Base-by-base conservation (phyloP, 2,888 invertebrate species). In the Agrotis segetum region DNA sequence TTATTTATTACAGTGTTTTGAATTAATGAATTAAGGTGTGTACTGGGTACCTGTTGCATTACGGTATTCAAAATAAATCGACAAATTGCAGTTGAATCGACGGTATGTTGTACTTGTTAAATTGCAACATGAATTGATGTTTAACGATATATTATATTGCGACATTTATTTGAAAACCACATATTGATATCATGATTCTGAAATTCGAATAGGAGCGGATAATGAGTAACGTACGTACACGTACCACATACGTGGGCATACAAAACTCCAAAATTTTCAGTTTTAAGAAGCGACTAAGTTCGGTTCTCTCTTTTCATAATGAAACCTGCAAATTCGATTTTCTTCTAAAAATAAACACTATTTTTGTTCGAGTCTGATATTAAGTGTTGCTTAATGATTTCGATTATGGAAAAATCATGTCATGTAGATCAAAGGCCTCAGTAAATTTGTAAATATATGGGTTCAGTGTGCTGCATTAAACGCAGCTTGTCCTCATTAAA, bases 1-100 rank as follows among this genome's bases (percentile, higher is more conserved):
- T 94, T 92, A 94, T 95, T 96, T 95, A 95, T 94, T 86, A 84
- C 88, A 87, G 81, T 91, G 91, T 70, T 71, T 67, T 68, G 53
- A 75, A 50, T 74, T 64, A 74, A 60, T 79, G 21, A 67, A 75
- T 91, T 92, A 92, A 92, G 91, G 92, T 90, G 92, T 90, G 56
- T 58, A 58, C 52, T 44, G 13, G 24, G 34, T 58, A 70, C 16
- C 47, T 29, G 13, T 29, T 40, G 21, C 17, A 53, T 58, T 40
- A 44, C 34, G 13, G 19, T 40, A 47, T 29, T 46, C 16, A 40
- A 53, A 49, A 60, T 24, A 44, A 29, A 49, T 46, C n/a, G n/a
- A 19, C 13, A 46, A 47, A 29, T 40, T 58, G 11, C 34, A 66
- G 44, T 50, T 7, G 17, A 46, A n/a, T 24, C 46, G 34, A 34